phyloP scores from a whole-genome alignment of 2,797 vertebrate genomes.

The Anolis apletophallus region DNA sequence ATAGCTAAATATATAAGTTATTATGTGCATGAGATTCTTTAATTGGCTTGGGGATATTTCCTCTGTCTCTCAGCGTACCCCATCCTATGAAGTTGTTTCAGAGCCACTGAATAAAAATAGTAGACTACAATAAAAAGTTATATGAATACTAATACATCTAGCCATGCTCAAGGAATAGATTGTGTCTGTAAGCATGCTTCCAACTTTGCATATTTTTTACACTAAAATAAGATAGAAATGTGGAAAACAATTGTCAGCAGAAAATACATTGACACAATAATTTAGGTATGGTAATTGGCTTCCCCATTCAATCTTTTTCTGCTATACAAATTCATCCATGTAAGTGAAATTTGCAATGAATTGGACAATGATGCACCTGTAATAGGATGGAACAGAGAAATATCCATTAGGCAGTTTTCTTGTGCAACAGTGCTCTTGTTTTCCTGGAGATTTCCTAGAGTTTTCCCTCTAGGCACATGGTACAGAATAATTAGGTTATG shows the following conservation, averaged over 20 bases:
- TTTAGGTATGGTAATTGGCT: not conserved
- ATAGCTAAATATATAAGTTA: not conserved
- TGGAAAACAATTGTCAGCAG: not conserved
- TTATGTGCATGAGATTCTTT: not conserved
- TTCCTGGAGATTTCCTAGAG: not conserved
- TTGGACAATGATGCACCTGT: not conserved
- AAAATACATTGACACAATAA: not conserved
- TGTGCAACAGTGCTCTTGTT: not conserved
- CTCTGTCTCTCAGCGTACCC: not conserved
- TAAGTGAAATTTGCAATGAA: not conserved
- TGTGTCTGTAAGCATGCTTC: not conserved
- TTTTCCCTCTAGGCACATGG: not conserved
- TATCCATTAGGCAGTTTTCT: not conserved
- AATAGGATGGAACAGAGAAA: not conserved
- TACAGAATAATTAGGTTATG: not conserved
- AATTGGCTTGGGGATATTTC: not conserved
- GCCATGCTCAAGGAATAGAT: conserved; percentile 1
- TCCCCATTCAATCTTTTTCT: not conserved
- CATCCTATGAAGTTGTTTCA: not conserved
- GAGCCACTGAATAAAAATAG: not conserved
- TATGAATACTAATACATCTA: not conserved
- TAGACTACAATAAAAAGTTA: not conserved
- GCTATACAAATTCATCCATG: not conserved
- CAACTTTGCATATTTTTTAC: conserved; percentile 1
- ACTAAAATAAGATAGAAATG: not conserved